Base-by-base conservation (phyloP, 2,797 vertebrate species). In the Propithecus perrieri region DNA sequence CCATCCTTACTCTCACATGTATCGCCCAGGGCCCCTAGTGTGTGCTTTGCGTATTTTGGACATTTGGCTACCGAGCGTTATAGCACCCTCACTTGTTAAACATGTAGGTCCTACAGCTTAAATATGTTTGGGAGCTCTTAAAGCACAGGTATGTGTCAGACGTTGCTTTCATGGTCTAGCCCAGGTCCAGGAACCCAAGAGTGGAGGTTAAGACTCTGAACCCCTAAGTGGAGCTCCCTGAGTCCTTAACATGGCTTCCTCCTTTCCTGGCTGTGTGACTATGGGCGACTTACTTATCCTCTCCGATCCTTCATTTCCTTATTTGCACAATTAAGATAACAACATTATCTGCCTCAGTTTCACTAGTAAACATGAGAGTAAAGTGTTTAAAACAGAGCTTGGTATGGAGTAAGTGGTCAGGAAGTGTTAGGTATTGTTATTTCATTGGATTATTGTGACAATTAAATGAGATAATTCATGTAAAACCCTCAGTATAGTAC, bases 391-490 rank as follows among this genome's bases (percentile, higher is more conserved):
- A 90, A 75, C 41, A 79, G 50, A 83, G 53, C 4, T 48, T 92
- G 35, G 24, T 74, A 83, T 57, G 67, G 41, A 94, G 43, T 85
- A 12, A 78, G 75, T 69, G 12, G 59, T 91, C n/a, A 88, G n/a
- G 48, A 95, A 72, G 35, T 86, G 7, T 87, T 83, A 41, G 35
- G 41, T 89, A 78, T 18, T 75, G 61, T 87, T 83, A 71, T 86
- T 96, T 95, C 55, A 65, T 65, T 93, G 59, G 33, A 59, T 74
- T 59, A 30, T 50, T 93, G 20, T 90, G 80, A 35, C 46, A 81
- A 95, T 87, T 89, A 76, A 92, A 55, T 24, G 24, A 57, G 13
- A 46, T 72, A 78, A 81, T 63, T 95, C 13, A 41, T 83, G 33
- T 85, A 75, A 93, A 97, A 85, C 35, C 46, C 50, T 80, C 18